A percentile compares a stretch with the other conserved stretches of the same genome.
Evolutionary conservation across 2,888 invertebrate genomes (phyloP).

Genomic region (Pachymerium ferrugineum): DNA sequence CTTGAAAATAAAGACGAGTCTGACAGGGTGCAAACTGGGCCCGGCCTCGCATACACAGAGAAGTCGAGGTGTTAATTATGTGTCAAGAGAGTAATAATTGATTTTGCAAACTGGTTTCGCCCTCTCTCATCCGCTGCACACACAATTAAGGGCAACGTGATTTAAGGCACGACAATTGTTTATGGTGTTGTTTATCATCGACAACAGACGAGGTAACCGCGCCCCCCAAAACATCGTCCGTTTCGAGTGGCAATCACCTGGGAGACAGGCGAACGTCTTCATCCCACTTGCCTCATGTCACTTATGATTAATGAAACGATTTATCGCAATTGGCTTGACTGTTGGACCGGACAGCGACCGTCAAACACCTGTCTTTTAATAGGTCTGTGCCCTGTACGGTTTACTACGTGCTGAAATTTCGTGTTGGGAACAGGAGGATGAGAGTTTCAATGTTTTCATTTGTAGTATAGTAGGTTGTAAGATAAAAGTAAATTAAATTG

Average conservation of each 20-base stretch:
- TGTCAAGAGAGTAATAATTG: conserved; percentile 32
- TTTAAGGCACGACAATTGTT: conserved; percentile 30
- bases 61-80: conserved; percentile 32
- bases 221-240: not conserved
- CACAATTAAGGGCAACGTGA: conserved; percentile 29
- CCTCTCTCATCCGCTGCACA: not conserved
- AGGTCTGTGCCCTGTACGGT: too few relatives aligned
- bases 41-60: not conserved
- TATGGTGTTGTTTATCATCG: conserved; percentile 31
- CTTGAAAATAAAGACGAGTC: not conserved
- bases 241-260: not conserved
- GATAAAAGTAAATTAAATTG: too few relatives aligned
- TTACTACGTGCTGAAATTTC: too few relatives aligned
- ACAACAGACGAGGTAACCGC: conserved; percentile 13
- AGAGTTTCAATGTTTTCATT: too few relatives aligned
- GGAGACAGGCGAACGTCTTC: not conserved
- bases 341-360: too few relatives aligned
- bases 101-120: conserved; percentile 31
- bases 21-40: conserved; percentile 1
- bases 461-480: too few relatives aligned
- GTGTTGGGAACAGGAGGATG: too few relatives aligned
- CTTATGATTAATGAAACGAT: not conserved
- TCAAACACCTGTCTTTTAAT: too few relatives aligned
- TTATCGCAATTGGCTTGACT: too few relatives aligned
- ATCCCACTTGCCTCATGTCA: not conserved